Conservation (phyloP, 1,140 invertebrate genomes). For the Drosophila varians region DNA sequence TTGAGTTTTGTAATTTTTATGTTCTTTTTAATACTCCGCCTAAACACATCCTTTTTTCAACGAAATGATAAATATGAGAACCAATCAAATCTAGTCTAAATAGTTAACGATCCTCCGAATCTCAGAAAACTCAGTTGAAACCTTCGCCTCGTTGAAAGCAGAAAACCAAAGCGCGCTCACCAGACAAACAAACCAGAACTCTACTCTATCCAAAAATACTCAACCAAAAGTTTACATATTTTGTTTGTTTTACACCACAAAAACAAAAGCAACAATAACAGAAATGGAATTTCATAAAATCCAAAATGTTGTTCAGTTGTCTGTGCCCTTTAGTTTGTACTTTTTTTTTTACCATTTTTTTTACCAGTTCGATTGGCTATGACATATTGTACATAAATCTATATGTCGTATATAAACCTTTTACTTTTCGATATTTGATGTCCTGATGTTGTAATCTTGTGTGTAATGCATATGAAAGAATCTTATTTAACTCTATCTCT, state of each 20-base stretch:
- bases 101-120: slow-evolving; percentile 51
- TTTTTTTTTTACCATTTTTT: slow-evolving; percentile 58
- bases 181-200: slow-evolving; percentile 60
- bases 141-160: slow-evolving; percentile 63
- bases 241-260: slow-evolving; percentile 49
- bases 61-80: slow-evolving; percentile 83
- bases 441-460: slow-evolving; percentile 69
- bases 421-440: slow-evolving; percentile 64
- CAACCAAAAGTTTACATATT: slow-evolving; percentile 43
- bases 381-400: slow-evolving; percentile 55
- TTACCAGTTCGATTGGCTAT: slow-evolving; percentile 45
- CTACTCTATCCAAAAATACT: slow-evolving; percentile 28
- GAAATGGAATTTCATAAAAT: slow-evolving; percentile 28
- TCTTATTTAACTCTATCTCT: slow-evolving; percentile 42
- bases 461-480: slow-evolving; percentile 61
- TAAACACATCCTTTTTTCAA: slow-evolving; percentile 83
- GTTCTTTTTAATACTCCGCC: slow-evolving; percentile 78
- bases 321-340: slow-evolving; percentile 16
- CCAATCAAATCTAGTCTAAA: slow-evolving; percentile 55
- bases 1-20: slow-evolving; percentile 70
- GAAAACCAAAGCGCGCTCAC: slow-evolving; percentile 57
- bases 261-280: slow-evolving; percentile 28
- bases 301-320: slow-evolving; percentile 58
- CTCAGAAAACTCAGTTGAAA: slow-evolving; percentile 58
- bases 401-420: slow-evolving; percentile 51